A percentile compares a stretch with the other conserved stretches of the same genome.
Conservation (phyloP, 2,888 invertebrate genomes). For the Ornithoptera alexandrae region DNA sequence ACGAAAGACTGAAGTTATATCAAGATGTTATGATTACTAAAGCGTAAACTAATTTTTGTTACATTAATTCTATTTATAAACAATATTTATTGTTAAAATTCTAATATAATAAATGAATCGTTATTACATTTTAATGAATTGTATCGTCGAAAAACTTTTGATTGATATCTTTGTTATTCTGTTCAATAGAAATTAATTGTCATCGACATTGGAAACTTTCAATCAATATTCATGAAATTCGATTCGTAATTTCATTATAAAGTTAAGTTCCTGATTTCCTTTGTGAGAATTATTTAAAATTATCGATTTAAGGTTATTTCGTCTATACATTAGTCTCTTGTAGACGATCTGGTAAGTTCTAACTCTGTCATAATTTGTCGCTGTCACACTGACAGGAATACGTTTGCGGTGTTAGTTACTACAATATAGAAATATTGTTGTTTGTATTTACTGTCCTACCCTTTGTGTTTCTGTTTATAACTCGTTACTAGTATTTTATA, state of each 20-base stretch:
- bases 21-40: too few species aligned
- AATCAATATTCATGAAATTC: conserved; percentile 27
- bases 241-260: conserved; percentile 26
- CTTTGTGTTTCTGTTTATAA: too few species aligned
- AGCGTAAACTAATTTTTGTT: not conserved
- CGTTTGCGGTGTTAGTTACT: too few species aligned
- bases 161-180: conserved; percentile 24
- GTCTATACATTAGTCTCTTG: too few species aligned
- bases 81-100: not conserved
- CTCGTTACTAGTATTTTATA: too few species aligned
- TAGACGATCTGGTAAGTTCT: too few species aligned
- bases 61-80: not conserved
- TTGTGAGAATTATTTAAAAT: not conserved
- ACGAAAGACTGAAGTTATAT: too few species aligned
- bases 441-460: too few species aligned
- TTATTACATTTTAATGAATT: not conserved
- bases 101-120: not conserved
- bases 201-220: conserved; percentile 24
- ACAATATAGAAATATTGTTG: too few species aligned
- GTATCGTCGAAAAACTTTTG: conserved; percentile 16
- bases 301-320: too few species aligned
- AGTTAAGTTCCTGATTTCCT: conserved; percentile 20
- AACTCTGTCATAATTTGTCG: too few species aligned
- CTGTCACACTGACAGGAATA: too few species aligned
- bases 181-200: conserved; percentile 25